Evolutionary conservation across 1,140 invertebrate genomes (phyloP), one percentile per base, ranked within the genome.

Genomic region (Kradibia gibbosae): DNA sequence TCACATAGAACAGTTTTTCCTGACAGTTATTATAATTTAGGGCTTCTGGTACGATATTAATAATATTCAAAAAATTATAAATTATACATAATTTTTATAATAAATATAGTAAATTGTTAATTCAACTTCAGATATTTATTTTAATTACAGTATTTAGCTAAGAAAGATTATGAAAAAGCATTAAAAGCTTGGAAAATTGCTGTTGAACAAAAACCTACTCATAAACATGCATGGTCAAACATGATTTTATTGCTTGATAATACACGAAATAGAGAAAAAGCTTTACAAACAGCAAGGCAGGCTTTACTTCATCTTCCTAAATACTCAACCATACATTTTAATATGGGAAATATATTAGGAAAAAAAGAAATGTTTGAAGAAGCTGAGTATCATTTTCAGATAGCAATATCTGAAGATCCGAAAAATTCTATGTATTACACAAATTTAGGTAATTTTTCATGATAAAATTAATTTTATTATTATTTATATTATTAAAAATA

Each of bases 21-120:
- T 0, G 97, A 99, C 87, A 98, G 97, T 89, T 95, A 95, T 87
- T 99, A 98, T 87, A 99, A 99, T 91, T 92, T 99, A 82, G 98
- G 98, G 39, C 98, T 99, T 91, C 91, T 99, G 93, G 95, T 96
- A 91, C 92, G 91, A 84, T 57, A 73, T 60, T 42, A 25, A 50
- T 57, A 72, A 80, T 74, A 74, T 79, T 79, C 78, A 67, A 81
- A 82, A 62, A 39, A 48, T 25, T 80, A 45, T 36, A 74, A 65
- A 25, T 48, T 53, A 67, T 70, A 17, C 55, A 57, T 57, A 22
- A 57, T 57, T 4, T 25, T 5, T 57, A 25, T 57, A 36, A 20
- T 36, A 36, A 20, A 39, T 67, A 67, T n/a, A n/a, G n/a, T n/a
- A n/a, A n/a, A n/a, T n/a, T n/a, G n/a, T n/a, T n/a, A n/a, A n/a